Evolutionary conservation across 2,113 vertebrate species (phyloP).

Genomic region (Neolamprologus devosi): DNA sequence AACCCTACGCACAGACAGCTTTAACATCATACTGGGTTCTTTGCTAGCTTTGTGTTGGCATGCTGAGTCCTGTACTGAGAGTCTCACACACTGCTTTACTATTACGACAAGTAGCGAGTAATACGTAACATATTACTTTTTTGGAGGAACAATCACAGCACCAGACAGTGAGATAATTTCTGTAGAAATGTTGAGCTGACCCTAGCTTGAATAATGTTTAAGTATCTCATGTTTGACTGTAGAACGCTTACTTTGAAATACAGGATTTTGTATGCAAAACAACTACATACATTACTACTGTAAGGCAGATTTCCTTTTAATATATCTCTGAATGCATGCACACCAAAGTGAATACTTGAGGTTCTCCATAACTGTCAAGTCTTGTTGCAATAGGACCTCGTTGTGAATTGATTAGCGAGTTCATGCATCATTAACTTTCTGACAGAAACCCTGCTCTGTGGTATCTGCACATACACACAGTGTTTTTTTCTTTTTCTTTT

Average conservation of each 20-base stretch:
- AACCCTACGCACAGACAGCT: background rate
- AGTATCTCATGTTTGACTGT: background rate
- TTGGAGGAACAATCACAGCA: background rate
- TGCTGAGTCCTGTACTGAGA: background rate
- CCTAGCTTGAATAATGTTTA: background rate
- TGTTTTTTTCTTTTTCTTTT: background rate
- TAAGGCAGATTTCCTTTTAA: background rate
- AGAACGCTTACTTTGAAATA: background rate
- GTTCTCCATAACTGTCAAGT: background rate
- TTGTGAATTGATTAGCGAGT: conserved; percentile 25
- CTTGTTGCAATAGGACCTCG: background rate
- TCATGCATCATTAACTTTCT: conserved; percentile 23
- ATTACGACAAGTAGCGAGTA: background rate
- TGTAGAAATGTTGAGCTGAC: background rate
- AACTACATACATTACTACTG: background rate
- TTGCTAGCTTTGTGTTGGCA: no score
- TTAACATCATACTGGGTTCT: no score
- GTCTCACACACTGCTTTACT: background rate
- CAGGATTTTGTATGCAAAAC: background rate
- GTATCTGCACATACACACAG: background rate
- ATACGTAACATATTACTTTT: background rate
- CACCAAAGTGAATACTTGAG: background rate
- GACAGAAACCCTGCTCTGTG: background rate
- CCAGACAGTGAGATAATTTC: background rate
- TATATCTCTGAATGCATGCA: background rate